phyloP scores from a whole-genome alignment of 2,797 vertebrate genomes.

The Adelosebastes latens region DNA sequence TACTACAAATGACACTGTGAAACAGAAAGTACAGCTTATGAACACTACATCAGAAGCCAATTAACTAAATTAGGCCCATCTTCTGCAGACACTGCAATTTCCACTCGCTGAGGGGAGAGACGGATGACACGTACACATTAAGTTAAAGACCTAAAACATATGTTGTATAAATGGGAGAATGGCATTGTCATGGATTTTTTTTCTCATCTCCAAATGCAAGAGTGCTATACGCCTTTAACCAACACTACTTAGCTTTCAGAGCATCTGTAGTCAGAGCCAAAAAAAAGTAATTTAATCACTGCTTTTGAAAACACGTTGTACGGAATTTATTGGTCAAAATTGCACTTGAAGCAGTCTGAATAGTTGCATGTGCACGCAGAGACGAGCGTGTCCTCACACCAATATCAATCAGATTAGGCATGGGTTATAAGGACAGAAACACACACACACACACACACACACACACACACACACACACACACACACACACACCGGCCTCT shows the following conservation, averaged over 20 bases:
- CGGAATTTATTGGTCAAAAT: background rate
- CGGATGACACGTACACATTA: background rate
- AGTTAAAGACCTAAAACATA: background rate
- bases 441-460: background rate
- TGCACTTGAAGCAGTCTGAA: background rate
- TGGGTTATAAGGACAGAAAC: background rate
- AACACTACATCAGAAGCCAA: constrained; percentile 18
- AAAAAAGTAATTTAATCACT: background rate
- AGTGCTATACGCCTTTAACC: background rate
- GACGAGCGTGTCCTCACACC: background rate
- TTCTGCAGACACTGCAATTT: background rate
- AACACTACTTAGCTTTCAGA: background rate
- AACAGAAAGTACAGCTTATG: background rate
- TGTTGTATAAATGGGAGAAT: background rate
- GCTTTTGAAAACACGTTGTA: background rate
- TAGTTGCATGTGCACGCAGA: background rate
- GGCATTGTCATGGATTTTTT: background rate
- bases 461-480: too few species aligned
- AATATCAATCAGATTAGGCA: background rate
- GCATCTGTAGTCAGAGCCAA: background rate
- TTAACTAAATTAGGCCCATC: constrained; percentile 30
- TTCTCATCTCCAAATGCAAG: background rate
- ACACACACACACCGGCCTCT: background rate
- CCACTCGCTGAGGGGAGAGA: background rate
- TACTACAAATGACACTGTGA: constrained; percentile 19